Evolutionary conservation across 1,140 invertebrate genomes (phyloP), one percentile per base, ranked within the genome.

Genomic region (Pissodes strobi): DNA sequence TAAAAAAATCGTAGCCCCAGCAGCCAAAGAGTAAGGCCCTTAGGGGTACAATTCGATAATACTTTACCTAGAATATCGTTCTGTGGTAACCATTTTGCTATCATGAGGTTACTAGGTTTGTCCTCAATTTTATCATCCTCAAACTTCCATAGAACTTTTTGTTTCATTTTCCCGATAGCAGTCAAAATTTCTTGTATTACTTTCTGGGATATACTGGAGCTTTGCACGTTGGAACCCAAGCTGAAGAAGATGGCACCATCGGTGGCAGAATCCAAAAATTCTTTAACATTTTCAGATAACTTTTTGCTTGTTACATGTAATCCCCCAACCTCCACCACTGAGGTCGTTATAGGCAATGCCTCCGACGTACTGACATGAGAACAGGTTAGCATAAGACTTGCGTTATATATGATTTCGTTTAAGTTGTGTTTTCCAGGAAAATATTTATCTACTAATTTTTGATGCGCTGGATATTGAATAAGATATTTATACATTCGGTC

Each of bases 61-160:
- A n/a, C n/a, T n/a, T 76, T 75, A 82, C 84, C 84, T 64, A 88
- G 74, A 57, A 88, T 70, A 70, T 86, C 83, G 65, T 84, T 83
- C 68, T 88, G 86, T 12, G 86, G 85, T 46, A 86, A 78, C 86
- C 86, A 84, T 22, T 72, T 73, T 2, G 74, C 67, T 6, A 80
- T 64, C 19, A 79, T 77, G 0, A 86, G 79, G 71, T 86, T 85
- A 1, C 77, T 69, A 8, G 83, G 79, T 68, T 76, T 71, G 19
- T 80, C 77, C 13, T 78, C 69, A 22, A 80, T 72, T 2, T 76
- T 76, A 1, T 79, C 78, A 19, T 82, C 79, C 48, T 81, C 82
- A 65, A 81, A 85, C 72, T 85, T 86, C 83, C 84, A 86, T n/a
- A 87, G 67, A 8, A 87, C 79, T 52, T 79, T 79, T 57, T 79